Evolutionary conservation across 1,140 invertebrate genomes (phyloP), one percentile per base, ranked within the genome.

Genomic region (Antheraea mylitta): DNA sequence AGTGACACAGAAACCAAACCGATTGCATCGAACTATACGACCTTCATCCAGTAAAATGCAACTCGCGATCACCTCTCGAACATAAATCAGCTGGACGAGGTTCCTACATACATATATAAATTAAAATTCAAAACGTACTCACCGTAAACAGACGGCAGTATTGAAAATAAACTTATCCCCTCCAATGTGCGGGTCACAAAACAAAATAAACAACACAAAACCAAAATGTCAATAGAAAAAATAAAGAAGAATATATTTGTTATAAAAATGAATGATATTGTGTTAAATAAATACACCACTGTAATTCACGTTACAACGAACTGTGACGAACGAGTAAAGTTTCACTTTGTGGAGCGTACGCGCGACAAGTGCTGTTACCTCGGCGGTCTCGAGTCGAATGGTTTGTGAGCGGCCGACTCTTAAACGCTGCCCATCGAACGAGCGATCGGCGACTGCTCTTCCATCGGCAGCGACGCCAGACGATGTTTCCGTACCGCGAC

Each of bases 141-240:
- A 88, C 85, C 85, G 85, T 85, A 82, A 84, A 86, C 81, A 87
- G 83, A 79, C 78, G 83, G 77, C 79, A 74, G 86, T 82, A 81
- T 82, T 84, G 86, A 80, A 89, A 89, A 87, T 88, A 83, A 85
- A 86, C 80, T 69, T 82, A 81, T 83, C 82, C 87, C 85, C 83
- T 89, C 88, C 88, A 89, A 89, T 83, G 77, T 86, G 87, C 69
- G 80, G 80, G 82, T 85, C 86, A 88, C 85, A 82, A 75, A 82
- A 90, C 79, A 87, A 80, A 75, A 77, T 79, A 84, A 89, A 87
- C 86, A 89, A 86, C 87, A 89, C 87, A 89, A 87, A 85, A 70
- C 66, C 71, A 81, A 87, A 90, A 81, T 80, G 85, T 87, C 78
- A 76, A 74, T 73, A 69, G 69, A 71, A 83, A 86, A 81, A 53